Conservation (phyloP, 2,113 vertebrate species). For the Verasper variegatus region DNA sequence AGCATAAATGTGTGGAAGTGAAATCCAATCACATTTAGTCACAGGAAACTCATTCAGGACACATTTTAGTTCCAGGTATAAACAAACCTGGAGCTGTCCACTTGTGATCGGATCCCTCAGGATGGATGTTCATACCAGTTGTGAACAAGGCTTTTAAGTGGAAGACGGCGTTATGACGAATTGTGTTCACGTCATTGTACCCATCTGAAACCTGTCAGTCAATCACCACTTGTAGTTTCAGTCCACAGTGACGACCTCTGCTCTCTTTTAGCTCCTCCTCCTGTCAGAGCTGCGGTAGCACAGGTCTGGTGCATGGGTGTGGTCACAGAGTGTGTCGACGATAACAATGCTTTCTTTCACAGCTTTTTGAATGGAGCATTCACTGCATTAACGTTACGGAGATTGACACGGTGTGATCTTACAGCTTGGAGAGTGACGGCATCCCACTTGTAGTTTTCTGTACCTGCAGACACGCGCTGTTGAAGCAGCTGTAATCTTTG, state of each 20-base stretch:
- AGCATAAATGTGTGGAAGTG: no score
- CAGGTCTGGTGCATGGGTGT: conserved; percentile 80
- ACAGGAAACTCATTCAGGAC: no score
- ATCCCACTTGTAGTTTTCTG: conserved; percentile 47
- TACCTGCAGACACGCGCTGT: conserved; percentile 38
- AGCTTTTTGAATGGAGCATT: conserved; percentile 44
- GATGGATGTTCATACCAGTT: neutral
- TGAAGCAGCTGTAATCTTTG: conserved; percentile 22
- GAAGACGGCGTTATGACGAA: neutral
- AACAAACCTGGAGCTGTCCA: no score
- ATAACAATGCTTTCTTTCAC: conserved; percentile 51
- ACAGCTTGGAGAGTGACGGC: conserved; percentile 39
- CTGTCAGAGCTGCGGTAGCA: conserved; percentile 64
- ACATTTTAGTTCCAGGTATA: no score
- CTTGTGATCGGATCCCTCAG: no score
- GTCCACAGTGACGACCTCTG: conserved; percentile 44
- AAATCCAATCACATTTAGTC: no score
- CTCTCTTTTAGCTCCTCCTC: conserved; percentile 67
- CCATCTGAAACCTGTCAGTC: neutral
- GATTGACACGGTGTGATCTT: conserved; percentile 39
- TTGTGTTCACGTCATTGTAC: neutral
- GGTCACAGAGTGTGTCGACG: conserved; percentile 47
- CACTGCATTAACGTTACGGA: conserved; percentile 49
- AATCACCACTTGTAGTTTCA: neutral
- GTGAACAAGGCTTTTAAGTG: neutral